A percentile compares a stretch with the other conserved stretches of the same genome.
Evolutionary conservation across 2,113 vertebrate genomes (phyloP).

Genomic region (Pteronura brasiliensis): DNA sequence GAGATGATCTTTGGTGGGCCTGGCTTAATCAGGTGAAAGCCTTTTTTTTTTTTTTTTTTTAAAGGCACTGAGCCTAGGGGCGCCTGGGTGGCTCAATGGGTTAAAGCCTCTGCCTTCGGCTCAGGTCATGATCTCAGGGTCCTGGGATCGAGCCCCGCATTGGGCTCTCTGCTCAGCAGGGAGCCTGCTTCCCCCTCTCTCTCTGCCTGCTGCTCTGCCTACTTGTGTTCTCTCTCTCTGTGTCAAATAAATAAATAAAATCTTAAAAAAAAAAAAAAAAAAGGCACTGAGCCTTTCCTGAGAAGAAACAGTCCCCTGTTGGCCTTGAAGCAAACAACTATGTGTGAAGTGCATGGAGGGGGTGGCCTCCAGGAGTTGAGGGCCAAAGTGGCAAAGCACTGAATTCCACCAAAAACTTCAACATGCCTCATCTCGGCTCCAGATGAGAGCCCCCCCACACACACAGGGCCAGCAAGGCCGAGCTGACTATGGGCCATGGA

Average conservation of each 20-base stretch:
- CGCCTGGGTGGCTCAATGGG: too few species aligned
- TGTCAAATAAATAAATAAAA: too few species aligned
- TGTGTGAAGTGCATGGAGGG: accelerated
- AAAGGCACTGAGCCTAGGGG: too few species aligned
- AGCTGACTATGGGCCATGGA: neutral
- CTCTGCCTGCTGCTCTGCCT: too few species aligned
- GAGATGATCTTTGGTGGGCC: neutral
- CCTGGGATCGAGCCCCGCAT: too few species aligned
- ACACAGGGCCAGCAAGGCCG: neutral
- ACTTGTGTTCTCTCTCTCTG: too few species aligned
- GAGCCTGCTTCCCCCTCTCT: too few species aligned
- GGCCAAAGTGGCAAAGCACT: neutral
- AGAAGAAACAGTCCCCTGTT: neutral
- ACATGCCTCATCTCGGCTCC: neutral
- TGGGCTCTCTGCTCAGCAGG: too few species aligned
- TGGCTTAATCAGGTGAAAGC: neutral
- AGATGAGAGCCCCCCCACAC: neutral
- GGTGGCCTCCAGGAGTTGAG: neutral
- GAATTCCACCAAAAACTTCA: neutral
- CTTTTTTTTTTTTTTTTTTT: too few species aligned
- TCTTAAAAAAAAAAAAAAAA: too few species aligned
- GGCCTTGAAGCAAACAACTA: neutral
- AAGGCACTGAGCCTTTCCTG: neutral
- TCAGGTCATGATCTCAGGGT: too few species aligned
- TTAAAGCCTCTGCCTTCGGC: too few species aligned